phyloP scores from a whole-genome alignment of 2,888 invertebrate species.

The Ypsolopha sequella region DNA sequence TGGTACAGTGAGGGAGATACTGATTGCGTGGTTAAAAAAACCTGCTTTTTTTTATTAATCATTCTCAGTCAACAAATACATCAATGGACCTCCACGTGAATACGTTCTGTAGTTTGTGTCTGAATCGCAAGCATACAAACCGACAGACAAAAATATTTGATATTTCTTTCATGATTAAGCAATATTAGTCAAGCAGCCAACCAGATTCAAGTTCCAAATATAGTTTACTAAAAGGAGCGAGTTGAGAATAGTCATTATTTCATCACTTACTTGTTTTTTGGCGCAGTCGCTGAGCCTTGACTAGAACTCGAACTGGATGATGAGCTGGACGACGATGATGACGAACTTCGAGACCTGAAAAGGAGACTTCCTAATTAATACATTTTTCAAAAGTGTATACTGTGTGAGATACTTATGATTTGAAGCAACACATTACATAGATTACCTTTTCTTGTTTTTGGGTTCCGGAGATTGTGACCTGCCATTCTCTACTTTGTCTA shows the following conservation, averaged over 20 bases:
- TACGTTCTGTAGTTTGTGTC: too few relatives aligned
- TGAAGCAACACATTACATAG: constrained; percentile 9
- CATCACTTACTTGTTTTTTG: constrained; percentile 50
- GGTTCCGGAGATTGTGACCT: constrained; percentile 26
- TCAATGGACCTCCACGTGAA: too few relatives aligned
- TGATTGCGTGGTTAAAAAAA: neutral
- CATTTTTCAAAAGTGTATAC: neutral
- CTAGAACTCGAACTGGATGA: constrained; percentile 63
- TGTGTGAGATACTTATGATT: too few relatives aligned
- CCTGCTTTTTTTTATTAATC: neutral
- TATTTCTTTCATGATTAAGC: too few relatives aligned
- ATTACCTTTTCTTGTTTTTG: constrained; percentile 48
- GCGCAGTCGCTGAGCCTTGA: constrained; percentile 45
- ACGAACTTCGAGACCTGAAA: constrained; percentile 51
- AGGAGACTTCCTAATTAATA: constrained; percentile 5
- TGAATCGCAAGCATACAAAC: too few relatives aligned
- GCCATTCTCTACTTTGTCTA: constrained; percentile 32
- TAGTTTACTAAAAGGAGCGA: too few relatives aligned
- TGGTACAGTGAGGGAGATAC: neutral
- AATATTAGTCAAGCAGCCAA: too few relatives aligned
- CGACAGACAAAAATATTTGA: too few relatives aligned
- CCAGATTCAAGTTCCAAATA: too few relatives aligned
- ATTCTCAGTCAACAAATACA: too few relatives aligned
- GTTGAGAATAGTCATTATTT: too few relatives aligned
- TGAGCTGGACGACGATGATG: constrained; percentile 56